Evolutionary conservation across 2,113 vertebrate species (phyloP).

Genomic region (Ochotona curzoniae): DNA sequence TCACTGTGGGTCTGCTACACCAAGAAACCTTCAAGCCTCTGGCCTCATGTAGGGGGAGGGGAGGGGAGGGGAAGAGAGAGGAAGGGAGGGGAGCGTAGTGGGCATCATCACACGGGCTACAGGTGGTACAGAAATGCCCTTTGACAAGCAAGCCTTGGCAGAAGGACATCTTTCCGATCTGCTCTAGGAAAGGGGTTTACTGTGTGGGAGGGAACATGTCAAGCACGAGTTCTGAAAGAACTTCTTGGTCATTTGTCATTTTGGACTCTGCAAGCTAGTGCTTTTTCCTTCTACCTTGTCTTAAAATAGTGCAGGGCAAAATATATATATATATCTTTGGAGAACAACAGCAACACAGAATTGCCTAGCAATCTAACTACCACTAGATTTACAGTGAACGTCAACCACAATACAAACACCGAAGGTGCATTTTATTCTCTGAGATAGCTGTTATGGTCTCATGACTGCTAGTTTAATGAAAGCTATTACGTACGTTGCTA

Average conservation of each 20-base stretch:
- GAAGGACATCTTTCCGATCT: background rate
- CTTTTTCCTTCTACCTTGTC: constrained; percentile 13
- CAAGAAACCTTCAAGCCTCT: background rate
- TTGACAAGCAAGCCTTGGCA: background rate
- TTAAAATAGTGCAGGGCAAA: constrained; percentile 35
- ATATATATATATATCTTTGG: background rate
- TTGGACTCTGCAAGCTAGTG: constrained; percentile 6
- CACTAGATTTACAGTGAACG: constrained; percentile 12
- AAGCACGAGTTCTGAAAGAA: background rate
- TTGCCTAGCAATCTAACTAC: background rate
- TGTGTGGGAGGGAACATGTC: background rate
- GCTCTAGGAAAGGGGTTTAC: background rate
- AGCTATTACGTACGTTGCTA: background rate
- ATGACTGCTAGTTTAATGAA: background rate
- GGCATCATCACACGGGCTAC: fast-evolving
- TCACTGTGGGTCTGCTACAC: background rate
- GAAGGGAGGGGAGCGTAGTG: background rate
- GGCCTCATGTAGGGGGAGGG: background rate
- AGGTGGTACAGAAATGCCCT: background rate
- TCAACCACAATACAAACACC: constrained; percentile 19
- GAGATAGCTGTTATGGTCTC: background rate
- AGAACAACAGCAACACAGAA: constrained; percentile 41
- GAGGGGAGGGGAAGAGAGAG: background rate
- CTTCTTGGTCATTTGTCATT: constrained; percentile 14
- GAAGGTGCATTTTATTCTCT: constrained; percentile 16